A percentile compares a stretch with the other conserved stretches of the same genome.
Evolutionary conservation across 1,140 invertebrate genomes (phyloP).

Genomic region (Zaprionus tsacasi): DNA sequence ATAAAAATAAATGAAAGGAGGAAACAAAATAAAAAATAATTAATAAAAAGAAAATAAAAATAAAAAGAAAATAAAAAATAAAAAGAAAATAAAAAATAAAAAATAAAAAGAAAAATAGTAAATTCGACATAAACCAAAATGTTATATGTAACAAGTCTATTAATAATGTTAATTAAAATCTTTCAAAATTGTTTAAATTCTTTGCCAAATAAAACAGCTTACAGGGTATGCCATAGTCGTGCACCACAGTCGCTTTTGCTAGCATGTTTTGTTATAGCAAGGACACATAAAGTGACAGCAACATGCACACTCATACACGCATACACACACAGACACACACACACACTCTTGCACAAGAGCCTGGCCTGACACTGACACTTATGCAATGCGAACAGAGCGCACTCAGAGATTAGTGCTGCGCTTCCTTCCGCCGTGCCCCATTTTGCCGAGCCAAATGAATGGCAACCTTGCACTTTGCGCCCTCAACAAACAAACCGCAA

Average conservation of each 20-base stretch:
- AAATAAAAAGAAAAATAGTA: too few relatives aligned
- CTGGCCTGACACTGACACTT: slow-evolving; percentile 66
- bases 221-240: slow-evolving; percentile 4
- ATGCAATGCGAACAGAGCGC: slow-evolving; percentile 65
- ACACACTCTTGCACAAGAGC: slow-evolving; percentile 13
- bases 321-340: slow-evolving; percentile 3
- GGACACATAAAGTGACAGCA: slow-evolving; percentile 50
- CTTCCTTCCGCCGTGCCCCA: slow-evolving; percentile 58
- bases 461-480: slow-evolving; percentile 74
- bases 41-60: background rate
- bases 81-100: too few relatives aligned
- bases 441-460: slow-evolving; percentile 57
- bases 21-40: background rate
- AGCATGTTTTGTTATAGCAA: slow-evolving; percentile 52
- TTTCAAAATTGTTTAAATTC: background rate
- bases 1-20: background rate
- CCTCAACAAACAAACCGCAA: slow-evolving; percentile 69
- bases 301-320: slow-evolving; percentile 33
- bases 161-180: background rate
- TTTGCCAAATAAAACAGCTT: background rate
- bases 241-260: background rate
- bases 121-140: background rate
- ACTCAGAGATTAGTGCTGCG: slow-evolving; percentile 74
- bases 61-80: too few relatives aligned
- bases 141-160: background rate